Evolutionary conservation across 2,113 vertebrate genomes (phyloP), one percentile per base, ranked within the genome.

Genomic region (Larimichthys polyactis): DNA sequence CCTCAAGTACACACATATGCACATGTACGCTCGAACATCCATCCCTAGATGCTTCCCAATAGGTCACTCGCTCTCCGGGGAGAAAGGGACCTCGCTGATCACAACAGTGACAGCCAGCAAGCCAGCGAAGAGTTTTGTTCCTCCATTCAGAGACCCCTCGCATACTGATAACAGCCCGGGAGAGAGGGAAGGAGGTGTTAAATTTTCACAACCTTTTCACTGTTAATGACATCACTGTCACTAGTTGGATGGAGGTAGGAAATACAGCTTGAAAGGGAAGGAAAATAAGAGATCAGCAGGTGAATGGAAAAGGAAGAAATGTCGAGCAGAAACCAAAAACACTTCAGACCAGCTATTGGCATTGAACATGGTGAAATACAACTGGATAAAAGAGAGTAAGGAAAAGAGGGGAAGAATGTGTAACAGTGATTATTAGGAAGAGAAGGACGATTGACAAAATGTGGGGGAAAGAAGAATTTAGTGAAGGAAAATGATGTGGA

Each of bases 1-100:
- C 63, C 60, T 43, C 27, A 52, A 46, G 22, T 46, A 24, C 63
- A 46, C 12, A 49, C 55, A 19, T n/a, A 19, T n/a, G 5, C 44
- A 32, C 24, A 32, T 2, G 7, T 46, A 65, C 4, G 2, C 65
- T 52, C 4, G 63, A 59, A 66, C 52, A 62, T 65, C 66, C 65
- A 67, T 82, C 58, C 27, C 29, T 19, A 43, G 49, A 72, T 2
- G 0, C 44, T 32, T 72, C 32, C 74, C 55, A 20, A 59, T 49
- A 71, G 78, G 65, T 72, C 79, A 52, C 55, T 40, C 8, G 16
- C 54, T 85, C 82, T 62, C 74, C 8, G 11, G 72, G 29, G 76
- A 81, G 58, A n/a, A 9, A n/a, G 29, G 24, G 64, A 55, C 55
- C 57, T 16, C 6, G n/a, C 52, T 68, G 77, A 81, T 82, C 62